A percentile compares a stretch with the other conserved stretches of the same genome.
Conservation (phyloP, 35 echinoderm and acorn worm species). For the Holothuria glaberrima region DNA sequence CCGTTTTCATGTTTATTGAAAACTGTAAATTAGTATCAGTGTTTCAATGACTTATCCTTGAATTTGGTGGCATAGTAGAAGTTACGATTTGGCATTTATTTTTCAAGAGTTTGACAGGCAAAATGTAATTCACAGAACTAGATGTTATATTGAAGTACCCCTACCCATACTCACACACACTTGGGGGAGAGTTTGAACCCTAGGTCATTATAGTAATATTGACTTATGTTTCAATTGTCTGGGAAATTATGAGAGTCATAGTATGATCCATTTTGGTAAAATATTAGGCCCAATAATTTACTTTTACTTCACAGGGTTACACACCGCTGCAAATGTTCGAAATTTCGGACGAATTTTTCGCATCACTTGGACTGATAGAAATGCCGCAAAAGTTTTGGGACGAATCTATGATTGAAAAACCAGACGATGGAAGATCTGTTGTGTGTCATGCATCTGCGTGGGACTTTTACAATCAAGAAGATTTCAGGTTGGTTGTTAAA, state of each 20-base stretch:
- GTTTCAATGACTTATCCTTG: too few relatives aligned
- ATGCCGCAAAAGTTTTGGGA: constrained; percentile 88
- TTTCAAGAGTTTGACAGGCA: too few relatives aligned
- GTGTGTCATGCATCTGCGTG: constrained; percentile 91
- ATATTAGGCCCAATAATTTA: background rate
- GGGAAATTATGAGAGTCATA: background rate
- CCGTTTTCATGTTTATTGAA: too few relatives aligned
- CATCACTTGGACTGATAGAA: constrained; percentile 70
- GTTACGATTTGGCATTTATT: too few relatives aligned
- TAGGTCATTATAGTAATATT: background rate
- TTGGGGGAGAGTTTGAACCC: too few relatives aligned
- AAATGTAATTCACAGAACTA: too few relatives aligned
- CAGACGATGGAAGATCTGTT: constrained; percentile 68
- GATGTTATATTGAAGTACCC: too few relatives aligned
- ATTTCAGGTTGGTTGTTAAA: constrained; percentile 67
- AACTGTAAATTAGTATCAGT: too few relatives aligned
- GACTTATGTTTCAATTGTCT: too few relatives aligned
- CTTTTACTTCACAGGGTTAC: constrained; percentile 64
- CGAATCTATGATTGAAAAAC: constrained; percentile 81
- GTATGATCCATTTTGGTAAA: background rate
- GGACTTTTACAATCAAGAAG: constrained; percentile 93
- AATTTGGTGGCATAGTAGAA: too few relatives aligned
- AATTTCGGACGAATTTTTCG: constrained; percentile 89
- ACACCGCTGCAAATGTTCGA: constrained; percentile 83
- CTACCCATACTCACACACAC: too few relatives aligned